A percentile compares a stretch with the other conserved stretches of the same genome.
These are phyloP conservation scores for Reinhardtius hippoglossoides DNA, from an alignment of 2,113 vertebrate genomes.

Conservation along the genomic window DNA sequence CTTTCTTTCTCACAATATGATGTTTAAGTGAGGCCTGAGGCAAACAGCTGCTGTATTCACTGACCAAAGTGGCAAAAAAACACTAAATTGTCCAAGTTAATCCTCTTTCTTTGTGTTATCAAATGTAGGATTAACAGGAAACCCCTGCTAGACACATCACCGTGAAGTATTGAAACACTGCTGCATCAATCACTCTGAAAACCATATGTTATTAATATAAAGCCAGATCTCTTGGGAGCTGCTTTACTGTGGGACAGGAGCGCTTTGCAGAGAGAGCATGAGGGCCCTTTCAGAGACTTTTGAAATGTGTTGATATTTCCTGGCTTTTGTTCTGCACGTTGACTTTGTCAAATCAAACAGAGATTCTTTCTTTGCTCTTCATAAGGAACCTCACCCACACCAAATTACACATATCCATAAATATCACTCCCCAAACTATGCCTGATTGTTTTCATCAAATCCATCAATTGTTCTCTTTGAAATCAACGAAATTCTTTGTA, in stretches of 20 bases:
- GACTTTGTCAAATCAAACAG: constrained; percentile 7
- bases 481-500: background rate
- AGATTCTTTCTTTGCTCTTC: no score
- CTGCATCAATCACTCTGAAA: constrained; percentile 60
- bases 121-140: constrained; percentile 64
- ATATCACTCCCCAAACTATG: no score
- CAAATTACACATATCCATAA: no score
- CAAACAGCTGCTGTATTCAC: background rate
- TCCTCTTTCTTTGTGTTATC: constrained; percentile 37
- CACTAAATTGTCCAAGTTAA: constrained; percentile 30
- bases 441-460: no score
- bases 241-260: constrained; percentile 34
- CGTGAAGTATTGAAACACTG: constrained; percentile 41
- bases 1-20: background rate
- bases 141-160: constrained; percentile 66
- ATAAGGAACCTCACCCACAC: no score
- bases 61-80: constrained; percentile 20
- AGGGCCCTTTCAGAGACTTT: constrained; percentile 37
- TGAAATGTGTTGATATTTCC: constrained; percentile 54
- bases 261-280: constrained; percentile 3
- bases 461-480: background rate
- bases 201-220: constrained; percentile 74
- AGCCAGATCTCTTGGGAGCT: constrained; percentile 35
- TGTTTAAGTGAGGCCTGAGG: no score
- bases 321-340: constrained; percentile 32